These are phyloP conservation scores for Heliangelus exortis DNA, from an alignment of 2,797 vertebrate genomes.

Conservation along the genomic window DNA sequence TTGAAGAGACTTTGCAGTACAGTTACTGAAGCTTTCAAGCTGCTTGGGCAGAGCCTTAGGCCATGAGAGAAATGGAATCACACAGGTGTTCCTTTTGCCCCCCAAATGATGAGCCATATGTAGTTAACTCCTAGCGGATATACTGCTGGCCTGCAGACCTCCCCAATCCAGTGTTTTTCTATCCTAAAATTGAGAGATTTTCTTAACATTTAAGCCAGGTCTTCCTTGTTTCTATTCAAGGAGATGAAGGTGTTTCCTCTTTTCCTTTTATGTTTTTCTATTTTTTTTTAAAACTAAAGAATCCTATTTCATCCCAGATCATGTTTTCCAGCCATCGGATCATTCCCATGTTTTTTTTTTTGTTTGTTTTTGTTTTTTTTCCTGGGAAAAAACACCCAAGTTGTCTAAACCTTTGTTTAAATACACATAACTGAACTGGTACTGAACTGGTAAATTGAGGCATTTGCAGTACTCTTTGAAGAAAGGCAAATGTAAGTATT, in stretches of 20 bases:
- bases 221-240: background rate
- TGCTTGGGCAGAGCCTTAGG: background rate
- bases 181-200: background rate
- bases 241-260: background rate
- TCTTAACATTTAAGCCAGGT: background rate
- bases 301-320: background rate
- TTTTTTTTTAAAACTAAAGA: background rate
- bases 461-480: background rate
- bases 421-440: background rate
- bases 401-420: background rate
- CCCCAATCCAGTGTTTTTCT: fast-evolving
- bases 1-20: background rate
- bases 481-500: background rate
- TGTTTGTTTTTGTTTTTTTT: background rate
- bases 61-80: background rate
- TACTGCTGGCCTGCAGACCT: background rate
- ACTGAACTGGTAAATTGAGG: background rate
- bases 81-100: background rate
- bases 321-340: background rate
- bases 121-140: background rate
- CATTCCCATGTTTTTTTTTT: background rate
- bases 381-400: background rate
- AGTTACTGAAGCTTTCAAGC: background rate
- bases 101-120: background rate
- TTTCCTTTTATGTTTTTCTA: background rate